Base-by-base conservation (phyloP, 2,888 invertebrate species). In the Microplitis manilae region DNA sequence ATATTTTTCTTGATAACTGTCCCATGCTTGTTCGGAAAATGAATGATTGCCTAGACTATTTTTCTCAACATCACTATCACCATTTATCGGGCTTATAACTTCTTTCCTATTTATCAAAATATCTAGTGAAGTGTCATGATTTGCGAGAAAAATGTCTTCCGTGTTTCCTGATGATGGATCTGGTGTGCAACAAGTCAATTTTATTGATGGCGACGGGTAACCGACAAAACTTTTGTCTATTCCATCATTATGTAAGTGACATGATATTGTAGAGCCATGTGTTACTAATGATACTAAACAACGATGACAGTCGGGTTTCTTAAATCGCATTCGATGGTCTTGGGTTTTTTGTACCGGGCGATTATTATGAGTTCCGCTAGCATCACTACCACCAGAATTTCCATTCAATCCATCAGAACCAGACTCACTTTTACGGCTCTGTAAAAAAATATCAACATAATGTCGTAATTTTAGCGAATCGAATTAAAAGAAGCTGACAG, bases 1-100 rank as follows among this genome's bases (percentile, higher is more conserved):
- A 90, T 97, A 97, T 90, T 96, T 97, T 89, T 97, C 97, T 95
- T 97, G 90, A 92, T 97, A 98, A 90, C 96, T 96, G 90, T 98
- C 98, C 98, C 98, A 98, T 69, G 97, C 96, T 85, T 96, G 96
- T 90, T 97, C 97, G 0, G 96, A 96, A 89, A 96, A 94, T n/a
- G 94, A 94, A 86, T 96, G 96, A 86, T 88, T 89, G 67, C 89
- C 87, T 71, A 89, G 83, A 75, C 89, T 89, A 78, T 87, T 93
- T 92, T 82, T 95, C 93, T 88, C 90, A 5, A 87, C 84, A 74
- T 94, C 94, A 84, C 94, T 94, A 85, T 95, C 94, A 81, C 93
- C 93, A 84, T 87, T 87, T 60, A 85, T 75, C 64, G 78, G 81
- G 69, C 69, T 85, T 82, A 38, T 82, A 81, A 77, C 82, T 80